Evolutionary conservation across 2,888 invertebrate species (phyloP).

Genomic region (Latrodectus hesperus): DNA sequence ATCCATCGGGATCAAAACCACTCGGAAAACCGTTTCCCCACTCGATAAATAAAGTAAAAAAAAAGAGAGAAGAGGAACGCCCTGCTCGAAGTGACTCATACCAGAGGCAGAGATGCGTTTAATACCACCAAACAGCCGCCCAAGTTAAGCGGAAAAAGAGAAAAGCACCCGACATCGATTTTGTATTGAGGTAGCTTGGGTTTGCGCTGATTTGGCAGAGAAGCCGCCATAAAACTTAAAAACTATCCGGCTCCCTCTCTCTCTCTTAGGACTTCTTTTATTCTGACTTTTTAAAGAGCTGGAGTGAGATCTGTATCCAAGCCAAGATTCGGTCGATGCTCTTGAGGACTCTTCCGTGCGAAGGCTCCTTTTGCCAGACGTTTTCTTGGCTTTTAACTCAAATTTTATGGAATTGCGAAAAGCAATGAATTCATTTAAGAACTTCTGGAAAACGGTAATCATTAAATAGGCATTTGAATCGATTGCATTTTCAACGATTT

Average conservation of each 20-base stretch:
- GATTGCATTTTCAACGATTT: too few species aligned
- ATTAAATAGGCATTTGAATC: too few species aligned
- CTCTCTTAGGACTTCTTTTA: not conserved
- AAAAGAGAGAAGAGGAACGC: not conserved
- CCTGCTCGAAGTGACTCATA: constrained; percentile 49
- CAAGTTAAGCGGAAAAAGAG: constrained; percentile 55
- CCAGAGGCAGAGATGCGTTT: constrained; percentile 26
- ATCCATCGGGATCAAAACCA: constrained; percentile 16
- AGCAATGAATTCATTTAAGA: too few species aligned
- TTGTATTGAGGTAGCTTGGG: constrained; percentile 55
- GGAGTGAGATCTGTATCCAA: constrained; percentile 52
- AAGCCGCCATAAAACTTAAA: constrained; percentile 55
- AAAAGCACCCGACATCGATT: constrained; percentile 44
- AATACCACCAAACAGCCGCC: constrained; percentile 30
- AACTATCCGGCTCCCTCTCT: constrained; percentile 16
- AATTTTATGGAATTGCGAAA: too few species aligned
- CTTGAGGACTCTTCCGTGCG: not conserved
- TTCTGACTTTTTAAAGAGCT: constrained; percentile 5
- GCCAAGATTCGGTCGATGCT: constrained; percentile 59
- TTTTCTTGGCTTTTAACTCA: too few species aligned
- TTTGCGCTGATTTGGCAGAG: constrained; percentile 50
- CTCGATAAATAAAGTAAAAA: constrained; percentile 31
- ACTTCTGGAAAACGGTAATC: too few species aligned
- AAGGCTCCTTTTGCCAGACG: too few species aligned
- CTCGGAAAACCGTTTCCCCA: constrained; percentile 16